Evolutionary conservation across 1,140 invertebrate species (phyloP).

Genomic region (Ganaspis sp.): DNA sequence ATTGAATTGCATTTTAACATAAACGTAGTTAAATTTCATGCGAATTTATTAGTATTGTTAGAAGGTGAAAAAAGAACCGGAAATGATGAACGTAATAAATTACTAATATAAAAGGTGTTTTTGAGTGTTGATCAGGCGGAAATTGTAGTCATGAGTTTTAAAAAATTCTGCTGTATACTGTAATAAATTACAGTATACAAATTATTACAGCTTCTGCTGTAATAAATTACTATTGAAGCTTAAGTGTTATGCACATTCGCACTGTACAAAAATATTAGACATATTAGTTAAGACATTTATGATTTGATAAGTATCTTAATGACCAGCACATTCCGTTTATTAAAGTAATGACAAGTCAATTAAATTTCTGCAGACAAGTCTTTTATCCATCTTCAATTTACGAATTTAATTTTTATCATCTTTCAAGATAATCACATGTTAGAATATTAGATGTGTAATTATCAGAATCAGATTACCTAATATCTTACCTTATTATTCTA

Average conservation of each 20-base stretch:
- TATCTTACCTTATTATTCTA: not conserved
- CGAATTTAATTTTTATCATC: not conserved
- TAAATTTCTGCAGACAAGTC: not conserved
- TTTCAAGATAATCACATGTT: not conserved
- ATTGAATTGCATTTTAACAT: no score
- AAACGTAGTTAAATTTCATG: no score
- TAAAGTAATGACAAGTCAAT: constrained; percentile 11
- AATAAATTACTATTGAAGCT: no score
- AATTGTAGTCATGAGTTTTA: no score
- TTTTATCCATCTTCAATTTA: not conserved
- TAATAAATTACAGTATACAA: no score
- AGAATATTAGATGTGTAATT: not conserved
- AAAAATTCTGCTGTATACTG: no score
- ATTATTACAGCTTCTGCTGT: no score
- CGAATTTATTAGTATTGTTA: no score
- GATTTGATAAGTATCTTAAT: constrained; percentile 12
- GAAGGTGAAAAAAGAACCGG: no score
- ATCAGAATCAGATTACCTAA: not conserved
- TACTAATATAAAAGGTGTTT: no score
- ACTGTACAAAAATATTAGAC: not conserved
- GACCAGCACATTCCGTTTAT: not conserved
- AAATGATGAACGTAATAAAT: no score
- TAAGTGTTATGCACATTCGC: not conserved
- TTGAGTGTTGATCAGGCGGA: no score
- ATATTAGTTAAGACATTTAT: not conserved